phyloP scores from a whole-genome alignment of 2,888 invertebrate genomes.

The Diaperis boleti region DNA sequence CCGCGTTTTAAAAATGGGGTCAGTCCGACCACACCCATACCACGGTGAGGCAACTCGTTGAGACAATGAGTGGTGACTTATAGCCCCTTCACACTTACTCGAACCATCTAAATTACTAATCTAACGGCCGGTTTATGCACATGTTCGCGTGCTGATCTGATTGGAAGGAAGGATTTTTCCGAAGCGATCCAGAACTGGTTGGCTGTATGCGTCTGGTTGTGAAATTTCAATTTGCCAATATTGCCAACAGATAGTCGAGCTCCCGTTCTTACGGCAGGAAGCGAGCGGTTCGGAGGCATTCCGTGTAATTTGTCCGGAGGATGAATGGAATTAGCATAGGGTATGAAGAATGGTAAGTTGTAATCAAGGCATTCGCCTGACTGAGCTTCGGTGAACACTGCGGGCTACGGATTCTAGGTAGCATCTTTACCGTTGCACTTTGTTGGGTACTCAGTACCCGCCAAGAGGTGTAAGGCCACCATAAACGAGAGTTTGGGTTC shows the following conservation, averaged over 20 bases:
- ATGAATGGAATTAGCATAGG: slow-evolving; percentile 27
- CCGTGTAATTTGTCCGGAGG: slow-evolving; percentile 27
- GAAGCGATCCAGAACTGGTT: slow-evolving; percentile 2
- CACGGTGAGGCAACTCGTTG: slow-evolving; percentile 39
- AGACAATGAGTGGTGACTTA: slow-evolving; percentile 37
- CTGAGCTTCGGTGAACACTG: slow-evolving; percentile 13
- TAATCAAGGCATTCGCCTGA: slow-evolving; percentile 33
- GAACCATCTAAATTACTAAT: slow-evolving; percentile 41
- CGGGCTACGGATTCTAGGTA: slow-evolving; percentile 28
- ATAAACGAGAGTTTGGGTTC: too few species aligned
- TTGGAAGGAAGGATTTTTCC: slow-evolving; percentile 12
- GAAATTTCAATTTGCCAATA: slow-evolving; percentile 25
- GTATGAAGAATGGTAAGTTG: slow-evolving; percentile 26
- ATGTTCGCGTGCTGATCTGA: slow-evolving; percentile 23
- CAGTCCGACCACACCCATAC: slow-evolving; percentile 45
- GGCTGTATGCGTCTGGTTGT: too few species aligned
- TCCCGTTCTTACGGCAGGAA: slow-evolving; percentile 16
- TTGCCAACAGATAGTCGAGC: not conserved
- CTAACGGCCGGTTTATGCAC: slow-evolving; percentile 38
- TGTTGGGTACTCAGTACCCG: too few species aligned
- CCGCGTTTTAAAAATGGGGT: slow-evolving; percentile 45
- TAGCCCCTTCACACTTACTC: slow-evolving; percentile 38
- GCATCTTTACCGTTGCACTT: too few species aligned
- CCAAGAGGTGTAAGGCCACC: too few species aligned
- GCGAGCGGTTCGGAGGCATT: slow-evolving; percentile 9